A percentile compares a stretch with the other conserved stretches of the same genome.
Conservation (phyloP, 2,888 invertebrate genomes). For the Archips xylosteana region DNA sequence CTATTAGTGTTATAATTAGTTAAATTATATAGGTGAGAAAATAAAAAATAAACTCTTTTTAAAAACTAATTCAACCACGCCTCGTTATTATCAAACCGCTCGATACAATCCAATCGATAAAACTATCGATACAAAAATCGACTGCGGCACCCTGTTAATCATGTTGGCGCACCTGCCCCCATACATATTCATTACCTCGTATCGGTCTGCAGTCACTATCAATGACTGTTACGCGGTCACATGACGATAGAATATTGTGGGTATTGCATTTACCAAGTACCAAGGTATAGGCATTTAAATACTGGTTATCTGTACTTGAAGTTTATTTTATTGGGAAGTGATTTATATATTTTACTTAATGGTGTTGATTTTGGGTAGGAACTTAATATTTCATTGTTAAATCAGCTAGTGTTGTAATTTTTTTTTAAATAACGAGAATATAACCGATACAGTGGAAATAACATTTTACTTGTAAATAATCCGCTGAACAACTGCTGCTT, state of each 20-base stretch:
- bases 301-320: background rate
- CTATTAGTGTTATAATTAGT: too few species aligned
- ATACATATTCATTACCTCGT: slow-evolving; percentile 82
- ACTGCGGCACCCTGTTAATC: slow-evolving; percentile 81
- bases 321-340: background rate
- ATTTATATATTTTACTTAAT: background rate
- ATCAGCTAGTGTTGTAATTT: too few species aligned
- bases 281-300: background rate
- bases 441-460: too few species aligned
- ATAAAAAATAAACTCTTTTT: too few species aligned
- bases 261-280: background rate
- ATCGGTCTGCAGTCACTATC: slow-evolving; percentile 72
- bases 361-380: background rate
- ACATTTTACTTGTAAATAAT: too few species aligned
- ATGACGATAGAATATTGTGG: slow-evolving; percentile 48
- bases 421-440: too few species aligned
- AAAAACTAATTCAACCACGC: background rate
- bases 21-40: too few species aligned
- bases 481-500: too few species aligned
- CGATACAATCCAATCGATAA: slow-evolving; percentile 60
- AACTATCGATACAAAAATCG: slow-evolving; percentile 75
- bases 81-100: slow-evolving; percentile 48
- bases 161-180: slow-evolving; percentile 77
- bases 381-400: background rate
- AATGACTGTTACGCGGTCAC: slow-evolving; percentile 71